Evolutionary conservation across 2,797 vertebrate species (phyloP).

Genomic region (Falco peregrinus): DNA sequence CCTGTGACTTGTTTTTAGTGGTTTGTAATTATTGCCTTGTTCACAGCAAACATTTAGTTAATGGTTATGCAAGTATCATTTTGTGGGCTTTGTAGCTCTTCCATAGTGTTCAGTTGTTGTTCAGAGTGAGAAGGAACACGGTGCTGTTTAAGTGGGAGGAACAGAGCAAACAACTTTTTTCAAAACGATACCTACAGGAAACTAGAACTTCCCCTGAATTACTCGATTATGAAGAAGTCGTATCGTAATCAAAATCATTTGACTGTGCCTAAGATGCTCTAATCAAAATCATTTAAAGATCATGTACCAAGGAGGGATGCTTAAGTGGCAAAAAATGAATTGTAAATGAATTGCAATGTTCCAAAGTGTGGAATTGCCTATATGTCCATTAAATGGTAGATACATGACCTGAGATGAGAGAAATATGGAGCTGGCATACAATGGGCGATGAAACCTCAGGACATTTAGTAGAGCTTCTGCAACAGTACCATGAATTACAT

Average conservation of each 20-base stretch:
- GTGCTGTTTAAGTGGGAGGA: background rate
- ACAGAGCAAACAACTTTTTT: background rate
- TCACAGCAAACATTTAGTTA: background rate
- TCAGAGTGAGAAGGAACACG: background rate
- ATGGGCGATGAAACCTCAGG: background rate
- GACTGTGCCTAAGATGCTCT: background rate
- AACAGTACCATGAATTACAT: background rate
- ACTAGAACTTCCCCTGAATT: background rate
- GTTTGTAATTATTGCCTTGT: conserved; percentile 32
- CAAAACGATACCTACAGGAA: background rate
- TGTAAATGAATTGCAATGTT: background rate
- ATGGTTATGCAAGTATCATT: background rate
- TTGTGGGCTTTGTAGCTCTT: background rate
- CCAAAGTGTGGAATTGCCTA: background rate
- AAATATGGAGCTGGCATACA: background rate
- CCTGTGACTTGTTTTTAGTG: conserved; percentile 32
- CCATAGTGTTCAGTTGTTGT: background rate
- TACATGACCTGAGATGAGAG: background rate
- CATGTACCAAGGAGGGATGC: background rate
- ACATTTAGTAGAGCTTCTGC: background rate
- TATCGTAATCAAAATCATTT: background rate
- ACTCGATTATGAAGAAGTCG: background rate
- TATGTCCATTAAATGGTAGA: background rate
- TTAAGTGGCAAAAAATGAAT: background rate
- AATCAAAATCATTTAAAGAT: background rate